These are phyloP conservation scores for Automeris io DNA, from an alignment of 2,888 invertebrate genomes.

Conservation along the genomic window DNA sequence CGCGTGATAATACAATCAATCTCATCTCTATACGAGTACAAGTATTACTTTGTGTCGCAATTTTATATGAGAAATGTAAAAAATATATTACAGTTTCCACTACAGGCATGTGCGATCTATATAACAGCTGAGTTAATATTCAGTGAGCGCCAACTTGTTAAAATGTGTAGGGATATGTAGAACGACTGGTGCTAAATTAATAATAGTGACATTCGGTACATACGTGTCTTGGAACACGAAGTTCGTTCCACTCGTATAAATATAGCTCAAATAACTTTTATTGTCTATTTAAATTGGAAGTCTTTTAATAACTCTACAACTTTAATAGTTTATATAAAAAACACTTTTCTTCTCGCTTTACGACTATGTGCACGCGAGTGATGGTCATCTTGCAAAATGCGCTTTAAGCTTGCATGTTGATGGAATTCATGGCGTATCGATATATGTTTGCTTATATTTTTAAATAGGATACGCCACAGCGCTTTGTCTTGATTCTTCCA, in stretches of 20 bases:
- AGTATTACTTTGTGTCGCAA: too few species aligned
- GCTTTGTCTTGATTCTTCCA: slow-evolving; percentile 76
- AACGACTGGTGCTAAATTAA: slow-evolving; percentile 34
- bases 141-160: slow-evolving; percentile 36
- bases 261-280: slow-evolving; percentile 37
- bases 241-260: slow-evolving; percentile 27
- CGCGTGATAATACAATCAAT: too few species aligned
- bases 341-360: slow-evolving; percentile 45
- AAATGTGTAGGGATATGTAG: slow-evolving; percentile 35
- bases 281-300: slow-evolving; percentile 44
- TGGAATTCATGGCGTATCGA: slow-evolving; percentile 72
- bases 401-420: slow-evolving; percentile 62
- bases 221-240: slow-evolving; percentile 44
- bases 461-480: slow-evolving; percentile 72
- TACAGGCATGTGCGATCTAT: slow-evolving; percentile 33
- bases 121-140: too few species aligned
- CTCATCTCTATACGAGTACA: too few species aligned
- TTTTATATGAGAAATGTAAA: too few species aligned
- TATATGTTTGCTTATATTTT: slow-evolving; percentile 73
- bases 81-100: slow-evolving; percentile 12
- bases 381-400: slow-evolving; percentile 63
- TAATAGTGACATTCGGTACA: slow-evolving; percentile 47
- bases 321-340: slow-evolving; percentile 35
- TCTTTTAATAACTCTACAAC: slow-evolving; percentile 28
- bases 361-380: slow-evolving; percentile 41